phyloP scores from a whole-genome alignment of 2,888 invertebrate species.

The Athripsodes cinereus region DNA sequence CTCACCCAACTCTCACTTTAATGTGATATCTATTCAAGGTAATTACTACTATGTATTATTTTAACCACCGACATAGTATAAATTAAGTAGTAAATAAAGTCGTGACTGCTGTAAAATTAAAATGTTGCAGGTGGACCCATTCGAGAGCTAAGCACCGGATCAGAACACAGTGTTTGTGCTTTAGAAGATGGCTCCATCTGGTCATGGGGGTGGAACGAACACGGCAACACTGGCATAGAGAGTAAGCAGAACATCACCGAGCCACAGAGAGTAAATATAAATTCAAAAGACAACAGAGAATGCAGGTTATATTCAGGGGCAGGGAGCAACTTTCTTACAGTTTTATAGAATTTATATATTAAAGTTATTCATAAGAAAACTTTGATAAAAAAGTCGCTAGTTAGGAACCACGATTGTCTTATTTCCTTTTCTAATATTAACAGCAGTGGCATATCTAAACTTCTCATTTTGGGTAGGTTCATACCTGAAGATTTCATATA shows the following conservation, averaged over 20 bases:
- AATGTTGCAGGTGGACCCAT: conserved; percentile 42
- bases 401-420: too few relatives aligned
- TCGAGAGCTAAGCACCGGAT: conserved; percentile 60
- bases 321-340: conserved; percentile 40
- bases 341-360: too few relatives aligned
- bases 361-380: too few relatives aligned
- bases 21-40: conserved; percentile 18
- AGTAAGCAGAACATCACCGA: conserved; percentile 15
- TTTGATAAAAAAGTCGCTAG: too few relatives aligned
- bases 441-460: too few relatives aligned
- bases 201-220: conserved; percentile 90
- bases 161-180: conserved; percentile 72
- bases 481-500: too few relatives aligned
- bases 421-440: too few relatives aligned
- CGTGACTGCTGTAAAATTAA: too few relatives aligned
- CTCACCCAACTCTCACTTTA: conserved; percentile 33
- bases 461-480: too few relatives aligned
- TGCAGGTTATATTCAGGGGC: conserved; percentile 39
- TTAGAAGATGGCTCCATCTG: conserved; percentile 58
- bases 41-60: too few relatives aligned
- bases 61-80: too few relatives aligned
- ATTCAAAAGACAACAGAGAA: background rate
- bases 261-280: conserved; percentile 27
- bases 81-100: too few relatives aligned
- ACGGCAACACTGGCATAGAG: conserved; percentile 75